A percentile compares a stretch with the other conserved stretches of the same genome.
Evolutionary conservation across 2,113 vertebrate species (phyloP).

Genomic region (Podarcis raffonei): DNA sequence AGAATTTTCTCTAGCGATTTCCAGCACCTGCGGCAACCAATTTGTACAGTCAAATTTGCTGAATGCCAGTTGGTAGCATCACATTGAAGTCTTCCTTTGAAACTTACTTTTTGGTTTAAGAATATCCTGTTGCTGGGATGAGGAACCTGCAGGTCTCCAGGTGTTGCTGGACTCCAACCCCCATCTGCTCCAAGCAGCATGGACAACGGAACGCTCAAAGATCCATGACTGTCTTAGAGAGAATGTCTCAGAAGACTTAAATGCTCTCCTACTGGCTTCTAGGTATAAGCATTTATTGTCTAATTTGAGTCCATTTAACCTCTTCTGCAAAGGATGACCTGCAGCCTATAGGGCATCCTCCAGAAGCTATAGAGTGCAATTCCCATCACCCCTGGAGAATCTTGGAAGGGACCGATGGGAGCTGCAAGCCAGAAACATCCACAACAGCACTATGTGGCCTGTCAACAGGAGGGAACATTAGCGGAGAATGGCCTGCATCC

Average conservation of each 20-base stretch:
- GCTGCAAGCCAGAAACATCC: background rate
- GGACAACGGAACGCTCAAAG: background rate
- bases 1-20: too few species aligned
- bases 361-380: background rate
- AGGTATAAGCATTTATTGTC: background rate
- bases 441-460: too few species aligned
- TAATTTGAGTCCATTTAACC: background rate
- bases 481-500: too few species aligned
- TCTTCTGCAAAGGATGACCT: background rate
- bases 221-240: background rate
- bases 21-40: background rate
- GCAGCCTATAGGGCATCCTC: background rate
- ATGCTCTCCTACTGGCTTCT: background rate
- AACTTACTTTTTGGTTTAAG: background rate
- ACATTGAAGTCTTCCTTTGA: background rate
- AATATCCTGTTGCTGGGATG: background rate
- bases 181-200: background rate
- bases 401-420: background rate
- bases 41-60: background rate
- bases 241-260: too few species aligned
- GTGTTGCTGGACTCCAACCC: too few species aligned
- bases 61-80: background rate
- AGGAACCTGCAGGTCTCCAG: too few species aligned
- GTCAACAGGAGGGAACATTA: too few species aligned
- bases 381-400: background rate